Base-by-base conservation (phyloP, 2,888 invertebrate genomes). In the Notodonta dromedarius region DNA sequence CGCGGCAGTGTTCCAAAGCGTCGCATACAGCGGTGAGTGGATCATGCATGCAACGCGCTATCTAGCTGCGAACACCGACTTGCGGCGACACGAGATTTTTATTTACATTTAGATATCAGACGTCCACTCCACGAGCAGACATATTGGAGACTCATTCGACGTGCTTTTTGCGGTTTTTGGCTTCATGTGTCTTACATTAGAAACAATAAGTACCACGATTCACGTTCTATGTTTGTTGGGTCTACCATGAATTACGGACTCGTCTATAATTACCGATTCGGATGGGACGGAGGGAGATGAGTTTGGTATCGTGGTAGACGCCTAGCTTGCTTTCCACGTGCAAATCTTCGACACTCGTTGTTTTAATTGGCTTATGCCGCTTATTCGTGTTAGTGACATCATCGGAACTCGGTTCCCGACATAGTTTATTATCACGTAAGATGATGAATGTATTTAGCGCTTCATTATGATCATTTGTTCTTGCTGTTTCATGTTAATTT, bases 1-100 rank as follows among this genome's bases (percentile, higher is more conserved):
- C 86, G 87, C 85, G 83, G 89, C 96, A 97, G 97, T 97, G 97
- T 97, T 97, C 97, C 97, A 97, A 96, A 97, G 97, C 95, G 97
- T 97, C 96, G 97, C 97, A 94, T 97, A 97, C 95, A 97, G 97
- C 94, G 97, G 97, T 97, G 97, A 97, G 97, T 96, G 94, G 94
- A 94, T 94, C 90, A 80, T 88, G 89, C 89, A 94, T 90, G 89
- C 68, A 76, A 80, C 73, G 82, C 82, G 84, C 83, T 85, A 78
- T 65, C 65, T 83, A 82, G 83, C 82, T 80, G 74, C 66, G 65
- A 64, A 16, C 60, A 59, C 48, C 52, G 39, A 57, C 40, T 42
- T 12, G 13, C 52, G 42, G 44, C 42, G 52, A 48, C 24, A 58
- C 14, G 57, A 56, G 16, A 11, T 50, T 40, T 35, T 51, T 32